Conservation (phyloP, 2,797 vertebrate species). For the Lepilemur septentrionalis region DNA sequence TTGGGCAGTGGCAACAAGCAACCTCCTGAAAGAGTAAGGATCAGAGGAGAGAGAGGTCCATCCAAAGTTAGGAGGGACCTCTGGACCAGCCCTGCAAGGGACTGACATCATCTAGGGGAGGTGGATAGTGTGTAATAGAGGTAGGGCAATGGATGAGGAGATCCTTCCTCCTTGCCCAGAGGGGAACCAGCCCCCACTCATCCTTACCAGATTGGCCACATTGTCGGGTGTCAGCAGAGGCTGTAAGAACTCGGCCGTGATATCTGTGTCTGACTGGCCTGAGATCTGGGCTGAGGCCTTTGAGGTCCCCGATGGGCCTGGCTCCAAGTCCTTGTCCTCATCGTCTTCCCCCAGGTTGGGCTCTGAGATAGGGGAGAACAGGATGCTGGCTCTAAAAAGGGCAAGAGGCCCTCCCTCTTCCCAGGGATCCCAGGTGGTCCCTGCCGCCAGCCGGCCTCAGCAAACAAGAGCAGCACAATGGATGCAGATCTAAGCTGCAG, state of each 20-base stretch:
- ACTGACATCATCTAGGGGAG: background rate
- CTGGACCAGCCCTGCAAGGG: background rate
- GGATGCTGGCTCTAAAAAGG: background rate
- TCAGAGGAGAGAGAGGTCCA: background rate
- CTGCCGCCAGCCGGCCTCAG: background rate
- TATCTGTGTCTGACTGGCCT: conserved; percentile 92
- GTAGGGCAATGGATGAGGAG: background rate
- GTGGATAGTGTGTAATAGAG: accelerated
- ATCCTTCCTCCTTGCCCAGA: background rate
- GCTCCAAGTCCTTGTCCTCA: conserved; percentile 94
- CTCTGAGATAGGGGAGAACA: conserved; percentile 82
- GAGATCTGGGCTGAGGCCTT: conserved; percentile 85
- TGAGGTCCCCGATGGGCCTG: conserved; percentile 73
- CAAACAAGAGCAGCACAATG: background rate
- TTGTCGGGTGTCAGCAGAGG: conserved; percentile 93
- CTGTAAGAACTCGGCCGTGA: conserved; percentile 94
- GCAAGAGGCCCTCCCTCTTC: accelerated
- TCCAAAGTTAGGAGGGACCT: background rate
- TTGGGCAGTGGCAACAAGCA: background rate
- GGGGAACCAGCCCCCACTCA: accelerated
- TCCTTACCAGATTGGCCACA: conserved; percentile 94
- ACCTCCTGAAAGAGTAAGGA: background rate
- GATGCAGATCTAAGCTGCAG: accelerated
- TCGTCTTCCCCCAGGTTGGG: conserved; percentile 92
- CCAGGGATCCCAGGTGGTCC: no score